Conservation (phyloP, 2,888 invertebrate species). For the Trichogramma evanescens region DNA sequence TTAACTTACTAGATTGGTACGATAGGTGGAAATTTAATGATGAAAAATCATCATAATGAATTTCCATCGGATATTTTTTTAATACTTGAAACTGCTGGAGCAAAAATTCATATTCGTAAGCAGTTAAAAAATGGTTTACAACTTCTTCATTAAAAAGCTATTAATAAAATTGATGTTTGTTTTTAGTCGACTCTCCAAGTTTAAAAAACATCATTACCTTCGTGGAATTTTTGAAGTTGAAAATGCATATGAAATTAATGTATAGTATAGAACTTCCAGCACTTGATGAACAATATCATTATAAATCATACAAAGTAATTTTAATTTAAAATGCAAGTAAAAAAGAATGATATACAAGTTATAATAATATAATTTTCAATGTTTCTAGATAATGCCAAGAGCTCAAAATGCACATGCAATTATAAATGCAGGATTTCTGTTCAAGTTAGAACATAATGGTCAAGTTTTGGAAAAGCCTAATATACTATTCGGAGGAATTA, state of each 20-base stretch:
- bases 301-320: constrained; percentile 47
- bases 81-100: constrained; percentile 56
- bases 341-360: neutral
- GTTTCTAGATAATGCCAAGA: constrained; percentile 61
- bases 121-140: constrained; percentile 5
- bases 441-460: constrained; percentile 52
- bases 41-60: constrained; percentile 59
- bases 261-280: constrained; percentile 48
- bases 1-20: constrained; percentile 53
- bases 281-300: no score
- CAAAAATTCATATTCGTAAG: constrained; percentile 51
- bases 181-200: constrained; percentile 43
- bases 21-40: constrained; percentile 63
- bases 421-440: constrained; percentile 67
- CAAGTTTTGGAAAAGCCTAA: constrained; percentile 52
- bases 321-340: neutral
- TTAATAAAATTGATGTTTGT: neutral
- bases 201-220: constrained; percentile 44
- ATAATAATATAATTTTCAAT: neutral
- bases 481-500: constrained; percentile 52
- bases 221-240: constrained; percentile 53
- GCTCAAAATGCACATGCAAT: constrained; percentile 72
- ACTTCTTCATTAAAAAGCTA: neutral
- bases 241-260: constrained; percentile 63
- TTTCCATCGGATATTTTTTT: constrained; percentile 67